Evolutionary conservation across 2,797 vertebrate species (phyloP).

Genomic region (Sebastes jordani): DNA sequence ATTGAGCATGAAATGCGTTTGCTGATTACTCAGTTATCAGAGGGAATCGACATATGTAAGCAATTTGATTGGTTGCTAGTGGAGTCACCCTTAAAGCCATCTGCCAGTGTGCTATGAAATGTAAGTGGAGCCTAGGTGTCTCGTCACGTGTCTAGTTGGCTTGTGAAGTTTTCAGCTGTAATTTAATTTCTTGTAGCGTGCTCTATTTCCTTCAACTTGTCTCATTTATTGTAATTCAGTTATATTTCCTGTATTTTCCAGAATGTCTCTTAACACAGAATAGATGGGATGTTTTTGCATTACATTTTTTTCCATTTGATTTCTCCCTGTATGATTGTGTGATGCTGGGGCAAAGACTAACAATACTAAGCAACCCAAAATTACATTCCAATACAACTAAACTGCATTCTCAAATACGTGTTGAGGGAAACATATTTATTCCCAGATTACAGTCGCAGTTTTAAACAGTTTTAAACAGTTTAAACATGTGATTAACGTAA

Average conservation of each 20-base stretch:
- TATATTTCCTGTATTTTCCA: background rate
- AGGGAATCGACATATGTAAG: conserved; percentile 60
- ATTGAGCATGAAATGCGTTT: conserved; percentile 71
- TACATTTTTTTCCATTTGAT: background rate
- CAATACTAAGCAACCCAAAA: no score
- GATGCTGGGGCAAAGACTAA: background rate
- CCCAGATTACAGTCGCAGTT: background rate
- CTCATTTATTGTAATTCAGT: background rate
- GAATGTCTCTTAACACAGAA: background rate
- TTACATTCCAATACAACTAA: no score
- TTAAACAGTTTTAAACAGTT: no score
- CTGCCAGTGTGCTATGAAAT: conserved; percentile 32
- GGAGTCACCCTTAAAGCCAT: conserved; percentile 32
- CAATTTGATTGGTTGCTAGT: conserved; percentile 57
- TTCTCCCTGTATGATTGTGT: background rate
- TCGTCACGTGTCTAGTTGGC: conserved; percentile 4
- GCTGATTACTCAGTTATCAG: conserved; percentile 61
- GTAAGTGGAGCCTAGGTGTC: conserved; percentile 25
- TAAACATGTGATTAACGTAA: background rate
- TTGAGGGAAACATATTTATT: background rate
- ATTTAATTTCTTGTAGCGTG: background rate
- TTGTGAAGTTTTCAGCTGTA: conserved; percentile 1
- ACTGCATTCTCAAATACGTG: background rate
- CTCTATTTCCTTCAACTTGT: background rate
- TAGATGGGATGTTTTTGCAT: background rate